Evolutionary conservation across 2,797 vertebrate genomes (phyloP).

Genomic region (Diceros bicornis): DNA sequence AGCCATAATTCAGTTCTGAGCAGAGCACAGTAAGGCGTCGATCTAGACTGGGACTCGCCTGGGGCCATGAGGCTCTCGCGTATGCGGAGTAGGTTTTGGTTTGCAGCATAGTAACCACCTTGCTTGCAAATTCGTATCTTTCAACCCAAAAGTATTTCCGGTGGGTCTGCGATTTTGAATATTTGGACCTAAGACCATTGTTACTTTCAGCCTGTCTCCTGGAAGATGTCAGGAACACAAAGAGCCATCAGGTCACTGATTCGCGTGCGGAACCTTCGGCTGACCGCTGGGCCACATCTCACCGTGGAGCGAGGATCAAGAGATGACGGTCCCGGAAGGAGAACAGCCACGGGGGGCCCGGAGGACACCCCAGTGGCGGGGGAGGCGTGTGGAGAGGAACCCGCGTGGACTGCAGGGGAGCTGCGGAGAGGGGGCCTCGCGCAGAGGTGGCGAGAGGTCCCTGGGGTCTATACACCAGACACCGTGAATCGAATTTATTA

Average conservation of each 20-base stretch:
- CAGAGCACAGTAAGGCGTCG: background rate
- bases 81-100: background rate
- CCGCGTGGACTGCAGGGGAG: rapidly evolving
- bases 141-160: background rate
- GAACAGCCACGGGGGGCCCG: too few species aligned
- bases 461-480: rapidly evolving
- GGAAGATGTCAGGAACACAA: too few species aligned
- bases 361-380: background rate
- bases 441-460: background rate
- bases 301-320: background rate
- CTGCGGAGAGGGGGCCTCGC: rapidly evolving
- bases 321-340: background rate
- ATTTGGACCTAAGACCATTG: background rate
- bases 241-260: background rate
- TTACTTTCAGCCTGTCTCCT: background rate
- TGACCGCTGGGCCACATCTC: background rate
- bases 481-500: rapidly evolving
- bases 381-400: background rate
- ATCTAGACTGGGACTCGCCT: background rate
- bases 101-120: background rate
- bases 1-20: background rate
- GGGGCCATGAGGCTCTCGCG: background rate
- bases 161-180: background rate
- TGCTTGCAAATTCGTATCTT: background rate
- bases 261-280: background rate